Percentiles rank a stretch among this genome's conserved stretches.
These are phyloP conservation scores for Manis javanica DNA, from an alignment of 2,797 vertebrate species.

Conservation along the genomic window DNA sequence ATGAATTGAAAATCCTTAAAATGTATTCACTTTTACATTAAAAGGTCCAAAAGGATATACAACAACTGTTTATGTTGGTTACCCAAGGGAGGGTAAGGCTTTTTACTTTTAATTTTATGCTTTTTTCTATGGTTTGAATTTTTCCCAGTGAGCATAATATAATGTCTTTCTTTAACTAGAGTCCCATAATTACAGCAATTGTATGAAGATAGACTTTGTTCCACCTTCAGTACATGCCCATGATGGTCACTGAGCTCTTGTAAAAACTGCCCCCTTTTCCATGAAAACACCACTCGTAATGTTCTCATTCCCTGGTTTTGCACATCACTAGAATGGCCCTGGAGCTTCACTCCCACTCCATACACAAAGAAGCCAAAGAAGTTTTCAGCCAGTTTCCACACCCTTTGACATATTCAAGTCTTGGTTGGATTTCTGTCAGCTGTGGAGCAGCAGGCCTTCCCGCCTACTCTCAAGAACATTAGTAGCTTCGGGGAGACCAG, in stretches of 20 bases:
- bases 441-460: no score
- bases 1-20: constrained; percentile 37
- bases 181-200: not conserved
- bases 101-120: constrained; percentile 37
- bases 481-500: not conserved
- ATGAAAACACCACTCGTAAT: not conserved
- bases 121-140: not conserved
- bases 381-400: not conserved
- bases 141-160: not conserved
- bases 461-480: not conserved
- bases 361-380: not conserved
- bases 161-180: constrained; percentile 1
- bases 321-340: not conserved
- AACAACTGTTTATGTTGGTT: not conserved
- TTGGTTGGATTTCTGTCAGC: not conserved
- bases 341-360: not conserved
- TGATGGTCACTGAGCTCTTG: not conserved
- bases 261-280: not conserved
- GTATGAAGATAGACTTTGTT: not conserved
- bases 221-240: not conserved
- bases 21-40: constrained; percentile 11
- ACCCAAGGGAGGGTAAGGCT: not conserved
- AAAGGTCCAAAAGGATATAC: not conserved
- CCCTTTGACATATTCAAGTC: not conserved
- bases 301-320: not conserved